Percentiles rank a stretch among this genome's conserved stretches.
Evolutionary conservation across 2,888 invertebrate genomes (phyloP).

Genomic region (Pimpla rufipes): DNA sequence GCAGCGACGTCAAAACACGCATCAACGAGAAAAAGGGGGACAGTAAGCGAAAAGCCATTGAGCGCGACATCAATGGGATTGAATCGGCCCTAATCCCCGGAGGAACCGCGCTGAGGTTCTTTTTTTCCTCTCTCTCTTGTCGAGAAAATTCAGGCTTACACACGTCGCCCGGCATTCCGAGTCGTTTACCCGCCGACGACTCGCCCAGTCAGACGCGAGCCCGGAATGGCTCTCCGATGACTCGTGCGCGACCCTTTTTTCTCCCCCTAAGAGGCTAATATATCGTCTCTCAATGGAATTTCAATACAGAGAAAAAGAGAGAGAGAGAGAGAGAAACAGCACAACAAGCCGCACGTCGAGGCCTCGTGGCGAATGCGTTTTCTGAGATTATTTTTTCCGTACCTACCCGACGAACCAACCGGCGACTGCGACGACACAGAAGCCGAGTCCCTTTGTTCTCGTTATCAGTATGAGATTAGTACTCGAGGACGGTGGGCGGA

Average conservation of each 20-base stretch:
- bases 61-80: constrained; percentile 66
- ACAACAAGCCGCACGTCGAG: not conserved
- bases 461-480: constrained; percentile 62
- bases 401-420: no score
- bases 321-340: not conserved
- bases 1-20: constrained; percentile 80
- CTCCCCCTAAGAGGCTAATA: not conserved
- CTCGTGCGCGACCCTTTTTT: constrained; percentile 40
- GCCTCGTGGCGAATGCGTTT: not conserved
- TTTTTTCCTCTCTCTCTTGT: constrained; percentile 35
- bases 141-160: constrained; percentile 34
- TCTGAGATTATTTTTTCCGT: no score
- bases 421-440: not conserved
- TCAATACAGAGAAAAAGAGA: not conserved
- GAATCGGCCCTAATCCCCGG: constrained; percentile 64
- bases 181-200: constrained; percentile 52
- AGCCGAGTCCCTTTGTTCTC: constrained; percentile 43
- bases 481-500: constrained; percentile 51
- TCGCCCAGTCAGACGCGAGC: constrained; percentile 39
- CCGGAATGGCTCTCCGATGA: constrained; percentile 60
- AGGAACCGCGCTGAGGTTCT: constrained; percentile 51
- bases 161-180: constrained; percentile 36
- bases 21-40: constrained; percentile 74
- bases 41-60: constrained; percentile 58
- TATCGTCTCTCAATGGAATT: constrained; percentile 16